A percentile compares a stretch with the other conserved stretches of the same genome.
These are phyloP conservation scores for Vanessa tameamea DNA, from an alignment of 1,140 invertebrate species.

Conservation along the genomic window DNA sequence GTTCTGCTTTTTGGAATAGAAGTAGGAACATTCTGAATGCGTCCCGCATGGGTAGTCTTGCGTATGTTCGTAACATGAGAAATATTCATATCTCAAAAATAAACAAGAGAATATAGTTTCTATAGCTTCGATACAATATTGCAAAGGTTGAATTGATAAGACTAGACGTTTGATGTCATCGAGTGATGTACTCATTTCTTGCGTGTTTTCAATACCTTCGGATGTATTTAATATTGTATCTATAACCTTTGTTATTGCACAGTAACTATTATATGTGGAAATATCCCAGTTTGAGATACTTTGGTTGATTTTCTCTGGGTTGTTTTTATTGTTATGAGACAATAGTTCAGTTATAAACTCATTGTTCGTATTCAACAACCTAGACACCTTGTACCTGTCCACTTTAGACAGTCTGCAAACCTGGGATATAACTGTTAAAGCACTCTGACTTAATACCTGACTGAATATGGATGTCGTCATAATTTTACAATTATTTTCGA, in stretches of 20 bases:
- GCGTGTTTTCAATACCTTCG: conserved; percentile 53
- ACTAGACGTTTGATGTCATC: conserved; percentile 75
- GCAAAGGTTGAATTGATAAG: conserved; percentile 68
- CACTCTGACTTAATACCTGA: conserved; percentile 72
- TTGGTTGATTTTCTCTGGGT: conserved; percentile 40
- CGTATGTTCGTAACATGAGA: conserved; percentile 70
- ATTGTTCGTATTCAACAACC: conserved; percentile 72
- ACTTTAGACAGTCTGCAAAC: conserved; percentile 75
- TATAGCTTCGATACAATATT: conserved; percentile 73
- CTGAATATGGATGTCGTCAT: conserved; percentile 73
- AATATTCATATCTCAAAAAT: conserved; percentile 77
- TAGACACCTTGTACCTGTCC: conserved; percentile 76
- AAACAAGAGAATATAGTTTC: conserved; percentile 78
- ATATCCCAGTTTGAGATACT: conserved; percentile 69
- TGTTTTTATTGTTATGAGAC: conserved; percentile 52
- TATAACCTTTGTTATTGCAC: conserved; percentile 74
- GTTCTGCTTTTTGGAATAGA: conserved; percentile 74
- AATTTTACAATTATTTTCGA: conserved; percentile 76
- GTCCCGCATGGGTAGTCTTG: conserved; percentile 68
- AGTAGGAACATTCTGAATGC: conserved; percentile 78
- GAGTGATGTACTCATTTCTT: conserved; percentile 60
- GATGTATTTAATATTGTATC: conserved; percentile 71
- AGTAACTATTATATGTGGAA: conserved; percentile 75
- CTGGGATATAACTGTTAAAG: conserved; percentile 77
- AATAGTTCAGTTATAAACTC: conserved; percentile 69